Evolutionary conservation across 2,888 invertebrate genomes (phyloP), one percentile per base, ranked within the genome.

Genomic region (Drosophila quinaria): DNA sequence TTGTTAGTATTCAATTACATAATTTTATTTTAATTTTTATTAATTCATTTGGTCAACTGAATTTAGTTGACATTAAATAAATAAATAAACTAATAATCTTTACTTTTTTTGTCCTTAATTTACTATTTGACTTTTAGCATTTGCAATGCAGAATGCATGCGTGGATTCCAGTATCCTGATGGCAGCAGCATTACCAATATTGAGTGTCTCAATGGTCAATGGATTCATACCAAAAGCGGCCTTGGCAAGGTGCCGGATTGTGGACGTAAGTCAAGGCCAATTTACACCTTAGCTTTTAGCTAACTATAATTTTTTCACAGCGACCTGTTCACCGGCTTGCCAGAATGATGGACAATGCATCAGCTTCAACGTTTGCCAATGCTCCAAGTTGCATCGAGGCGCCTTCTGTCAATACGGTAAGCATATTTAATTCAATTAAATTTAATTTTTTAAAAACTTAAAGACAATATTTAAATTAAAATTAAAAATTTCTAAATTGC

Each of bases 271-370:
- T 94, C 3, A 1, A 15, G 1, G 0, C 0, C 0, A 8, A 8
- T 3, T 2, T 4, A 35, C 2, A 13, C 9, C 8, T 0, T 3
- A 5, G 8, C 9, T 35, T 10, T 51, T 15, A 9, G 3, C 13
- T 61, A 22, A 61, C 29, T 0, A 5, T 1, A 0, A 3, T 25
- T 29, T 19, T 35, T 37, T 22, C 41, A 22, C 41, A 92, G 92
- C 96, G 4, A 94, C 94, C 22, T 96, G 96, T 78, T 91, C 93
- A 56, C 97, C 97, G 0, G 94, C 95, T 0, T 98, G 98, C 88
- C 91, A 94, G 68, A 97, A 98, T 89, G 97, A 96, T 0, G 98
- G 98, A 0, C 94, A 94, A n/a, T 98, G 98, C 90, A 93, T 97
- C 0, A 94, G 96, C 0, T 94, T 95, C 10, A 96, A 97, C 89